These are phyloP conservation scores for Coracopsis vasa DNA, from an alignment of 2,113 vertebrate species.

Conservation along the genomic window DNA sequence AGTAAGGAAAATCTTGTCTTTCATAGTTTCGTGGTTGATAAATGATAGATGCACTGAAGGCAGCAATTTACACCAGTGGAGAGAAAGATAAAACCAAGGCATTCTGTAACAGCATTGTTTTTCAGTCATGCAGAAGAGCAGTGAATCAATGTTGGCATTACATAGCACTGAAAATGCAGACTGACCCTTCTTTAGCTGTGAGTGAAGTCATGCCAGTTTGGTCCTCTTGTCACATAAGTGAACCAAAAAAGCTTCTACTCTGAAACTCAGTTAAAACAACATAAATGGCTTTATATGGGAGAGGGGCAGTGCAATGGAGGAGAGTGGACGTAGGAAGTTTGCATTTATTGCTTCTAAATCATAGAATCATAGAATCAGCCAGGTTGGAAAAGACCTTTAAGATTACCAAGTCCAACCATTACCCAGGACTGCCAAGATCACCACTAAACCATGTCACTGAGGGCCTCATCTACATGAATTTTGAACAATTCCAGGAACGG, in stretches of 20 bases:
- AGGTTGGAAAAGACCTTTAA: too few relatives aligned
- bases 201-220: not conserved
- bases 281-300: not conserved
- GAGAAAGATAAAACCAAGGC: not conserved
- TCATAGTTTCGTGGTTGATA: not conserved
- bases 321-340: not conserved
- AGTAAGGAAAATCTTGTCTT: not conserved
- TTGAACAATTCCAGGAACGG: too few relatives aligned
- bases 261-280: not conserved
- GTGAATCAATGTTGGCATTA: not conserved
- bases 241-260: not conserved
- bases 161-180: not conserved
- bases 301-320: not conserved
- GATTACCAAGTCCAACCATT: too few relatives aligned
- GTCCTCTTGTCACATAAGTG: not conserved
- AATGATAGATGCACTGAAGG: not conserved
- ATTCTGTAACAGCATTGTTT: not conserved
- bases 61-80: not conserved
- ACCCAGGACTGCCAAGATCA: too few relatives aligned
- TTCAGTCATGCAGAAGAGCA: not conserved
- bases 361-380: too few relatives aligned
- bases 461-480: too few relatives aligned
- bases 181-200: not conserved
- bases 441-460: too few relatives aligned
- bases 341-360: not conserved